These are phyloP conservation scores for Notamacropus eugenii DNA, from an alignment of 2,797 vertebrate genomes.

Conservation along the genomic window DNA sequence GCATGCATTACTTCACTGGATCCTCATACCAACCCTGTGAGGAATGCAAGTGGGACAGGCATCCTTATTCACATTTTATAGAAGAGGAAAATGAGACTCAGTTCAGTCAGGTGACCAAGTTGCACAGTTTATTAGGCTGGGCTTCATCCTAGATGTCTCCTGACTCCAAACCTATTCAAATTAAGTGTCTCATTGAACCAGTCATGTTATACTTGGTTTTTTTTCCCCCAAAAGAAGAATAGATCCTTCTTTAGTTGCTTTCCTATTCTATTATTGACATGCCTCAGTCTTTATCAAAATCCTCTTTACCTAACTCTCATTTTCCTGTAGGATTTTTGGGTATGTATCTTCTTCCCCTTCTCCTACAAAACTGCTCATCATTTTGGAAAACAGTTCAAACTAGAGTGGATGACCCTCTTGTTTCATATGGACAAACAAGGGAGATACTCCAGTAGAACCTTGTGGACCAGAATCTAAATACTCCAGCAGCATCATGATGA, in stretches of 20 bases:
- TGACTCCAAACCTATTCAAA: neutral
- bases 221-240: neutral
- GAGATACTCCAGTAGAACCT: neutral
- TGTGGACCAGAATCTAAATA: neutral
- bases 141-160: neutral
- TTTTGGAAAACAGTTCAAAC: neutral
- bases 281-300: neutral
- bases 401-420: neutral
- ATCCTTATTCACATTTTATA: neutral
- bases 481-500: neutral
- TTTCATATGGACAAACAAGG: neutral
- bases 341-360: neutral
- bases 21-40: neutral
- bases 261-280: neutral
- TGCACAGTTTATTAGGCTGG: neutral
- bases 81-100: neutral
- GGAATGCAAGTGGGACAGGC: neutral
- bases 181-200: neutral
- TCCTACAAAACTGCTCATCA: neutral
- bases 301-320: neutral
- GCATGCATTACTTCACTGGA: neutral
- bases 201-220: neutral
- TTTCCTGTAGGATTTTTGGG: neutral
- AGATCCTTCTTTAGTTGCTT: neutral
- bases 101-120: neutral